Conservation (phyloP, 2,797 vertebrate species). For the Hyperoplus lanceolatus region DNA sequence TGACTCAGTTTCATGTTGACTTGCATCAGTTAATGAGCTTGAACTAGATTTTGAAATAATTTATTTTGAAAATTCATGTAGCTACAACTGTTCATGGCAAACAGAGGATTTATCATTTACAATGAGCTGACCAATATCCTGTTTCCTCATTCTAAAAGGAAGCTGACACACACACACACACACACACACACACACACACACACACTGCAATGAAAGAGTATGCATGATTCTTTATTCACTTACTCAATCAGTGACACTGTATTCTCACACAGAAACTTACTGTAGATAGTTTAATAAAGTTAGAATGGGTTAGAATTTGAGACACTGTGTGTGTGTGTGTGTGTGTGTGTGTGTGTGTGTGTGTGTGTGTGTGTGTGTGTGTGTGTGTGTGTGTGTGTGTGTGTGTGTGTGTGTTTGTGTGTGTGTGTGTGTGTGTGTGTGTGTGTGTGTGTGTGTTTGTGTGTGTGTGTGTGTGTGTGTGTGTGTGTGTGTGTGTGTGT, state of each 20-base stretch:
- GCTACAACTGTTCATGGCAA: background rate
- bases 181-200: conserved; percentile 12
- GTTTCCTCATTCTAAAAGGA: background rate
- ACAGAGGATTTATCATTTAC: too few species aligned
- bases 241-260: conserved; percentile 20
- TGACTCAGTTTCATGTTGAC: conserved; percentile 23
- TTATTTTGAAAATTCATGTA: too few species aligned
- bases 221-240: conserved; percentile 13
- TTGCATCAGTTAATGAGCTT: conserved; percentile 13
- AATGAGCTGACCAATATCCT: too few species aligned
- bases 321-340: background rate
- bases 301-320: background rate
- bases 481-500: too few species aligned
- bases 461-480: too few species aligned
- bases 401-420: too few species aligned
- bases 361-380: background rate
- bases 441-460: too few species aligned
- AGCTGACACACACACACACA: background rate
- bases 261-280: conserved; percentile 12
- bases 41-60: conserved; percentile 35
- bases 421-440: too few species aligned
- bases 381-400: too few species aligned
- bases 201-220: background rate
- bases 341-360: background rate
- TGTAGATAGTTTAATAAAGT: background rate